Evolutionary conservation across 2,113 vertebrate species (phyloP).

Genomic region (Bubalus kerabau): DNA sequence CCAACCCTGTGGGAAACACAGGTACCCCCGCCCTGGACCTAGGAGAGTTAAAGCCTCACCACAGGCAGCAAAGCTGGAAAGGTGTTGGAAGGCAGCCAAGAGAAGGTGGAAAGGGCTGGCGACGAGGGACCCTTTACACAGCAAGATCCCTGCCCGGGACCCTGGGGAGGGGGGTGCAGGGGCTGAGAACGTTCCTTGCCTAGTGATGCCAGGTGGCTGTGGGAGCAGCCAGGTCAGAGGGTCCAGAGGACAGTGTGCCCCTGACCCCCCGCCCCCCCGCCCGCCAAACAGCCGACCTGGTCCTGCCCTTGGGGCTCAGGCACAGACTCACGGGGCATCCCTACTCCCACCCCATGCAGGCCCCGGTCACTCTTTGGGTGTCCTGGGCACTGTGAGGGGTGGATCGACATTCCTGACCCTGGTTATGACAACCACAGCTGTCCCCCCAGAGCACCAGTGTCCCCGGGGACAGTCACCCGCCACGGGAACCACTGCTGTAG

Average conservation of each 20-base stretch:
- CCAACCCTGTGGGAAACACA: background rate
- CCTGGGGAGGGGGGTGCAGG: accelerated
- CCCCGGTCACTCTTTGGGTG: accelerated
- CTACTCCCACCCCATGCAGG: background rate
- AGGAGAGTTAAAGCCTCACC: background rate
- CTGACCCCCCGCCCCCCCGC: too few relatives aligned
- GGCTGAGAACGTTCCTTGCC: background rate
- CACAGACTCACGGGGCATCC: background rate
- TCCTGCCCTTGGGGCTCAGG: accelerated
- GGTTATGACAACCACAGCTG: accelerated
- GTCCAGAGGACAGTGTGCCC: background rate
- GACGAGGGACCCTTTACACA: background rate
- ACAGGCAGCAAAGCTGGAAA: background rate
- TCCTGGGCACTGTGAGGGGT: background rate
- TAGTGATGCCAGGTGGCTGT: accelerated
- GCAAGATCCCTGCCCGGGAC: background rate
- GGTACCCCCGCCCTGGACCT: background rate
- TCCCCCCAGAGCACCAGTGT: background rate
- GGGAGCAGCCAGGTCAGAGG: accelerated
- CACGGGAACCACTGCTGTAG: accelerated
- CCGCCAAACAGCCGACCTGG: background rate
- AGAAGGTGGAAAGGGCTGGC: background rate
- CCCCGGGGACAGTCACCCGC: accelerated
- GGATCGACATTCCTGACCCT: background rate
- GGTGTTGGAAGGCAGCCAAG: too few relatives aligned